Base-by-base conservation (phyloP, 2,797 vertebrate genomes). In the Anisognathus igniventris region DNA sequence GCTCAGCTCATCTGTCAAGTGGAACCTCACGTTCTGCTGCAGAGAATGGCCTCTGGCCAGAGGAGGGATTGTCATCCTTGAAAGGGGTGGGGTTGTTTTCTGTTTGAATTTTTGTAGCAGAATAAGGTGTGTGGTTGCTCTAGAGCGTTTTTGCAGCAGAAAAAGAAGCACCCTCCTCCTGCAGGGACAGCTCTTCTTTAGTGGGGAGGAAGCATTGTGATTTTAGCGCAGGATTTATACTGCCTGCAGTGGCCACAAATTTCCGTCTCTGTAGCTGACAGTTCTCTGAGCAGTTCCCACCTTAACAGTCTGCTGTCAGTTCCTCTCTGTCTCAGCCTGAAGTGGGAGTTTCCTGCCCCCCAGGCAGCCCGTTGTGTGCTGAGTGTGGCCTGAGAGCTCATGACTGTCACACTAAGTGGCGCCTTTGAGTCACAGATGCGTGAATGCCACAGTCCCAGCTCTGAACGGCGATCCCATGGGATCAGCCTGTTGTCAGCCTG, bases 331-430 rank as follows among this genome's bases (percentile, higher is more conserved):
- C 54, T 54, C 73, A 84, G 33, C 70, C 67, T 27, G n/a, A 42
- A 50, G 57, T 6, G 1, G 54, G 51, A 51, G 23, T 71, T 57
- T 37, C 17, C 35, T 65, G 56, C 27, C 33, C 64, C 57, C 50
- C 1, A 0, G 9, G 51, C 15, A 30, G 60, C 47, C 14, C 2
- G 33, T 20, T 37, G 37, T 33, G 33, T 14, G 33, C 6, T 42
- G 60, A 1, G 72, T 15, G 24, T n/a, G 51, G 37, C 33, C 84
- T 42, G 68, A n/a, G 45, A 86, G 31, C 60, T 53, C 37, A 13
- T 31, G 76, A 10, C 51, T 14, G 0, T 28, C 1, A 1, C n/a
- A 6, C 67, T 45, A 5, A 65, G 16, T 7, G 9, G 67, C 6
- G 5, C 56, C 51, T 86, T 61, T 70, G 89, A 79, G 28, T 70